Evolutionary conservation across 2,888 invertebrate genomes (phyloP), one percentile per base, ranked within the genome.

Genomic region (Boloria euphrosyne): DNA sequence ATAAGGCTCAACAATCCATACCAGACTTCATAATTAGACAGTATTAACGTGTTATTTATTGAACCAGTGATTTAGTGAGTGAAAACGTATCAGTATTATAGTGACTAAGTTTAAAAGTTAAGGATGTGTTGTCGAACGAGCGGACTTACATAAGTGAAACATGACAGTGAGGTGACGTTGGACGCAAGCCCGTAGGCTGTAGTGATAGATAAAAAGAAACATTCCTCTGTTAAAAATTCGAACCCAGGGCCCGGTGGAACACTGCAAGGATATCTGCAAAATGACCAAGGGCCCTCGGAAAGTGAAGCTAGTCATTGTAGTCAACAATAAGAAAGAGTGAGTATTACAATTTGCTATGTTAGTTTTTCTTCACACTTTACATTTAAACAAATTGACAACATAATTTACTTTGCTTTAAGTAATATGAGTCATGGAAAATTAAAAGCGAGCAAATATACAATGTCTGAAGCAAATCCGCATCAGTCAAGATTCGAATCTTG

Each of bases 231-330:
- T 91, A 86, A 92, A 91, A 88, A 85, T 92, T 77, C 79, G 90
- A 76, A 85, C 83, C 87, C 84, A 89, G 92, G 92, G 91, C 92
- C 92, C 92, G 74, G 75, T 77, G 83, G 89, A 89, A 75, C 80
- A 77, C 69, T 83, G 85, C 83, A 89, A 89, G 82, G 90, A 89
- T 79, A 79, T 83, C 80, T 91, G 90, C 92, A 93, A 89, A 87
- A 93, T 93, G 93, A 93, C 93, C 81, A 93, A 93, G 92, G 93
- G 93, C 90, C 93, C 93, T 87, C 87, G 93, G 86, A 93, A 93
- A 85, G 93, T 93, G 80, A 93, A 93, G 75, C 91, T 93, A 88
- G 93, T 93, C 90, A 93, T 93, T 90, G 93, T 93, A 85, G 93
- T 93, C 86, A 93, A 93, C 90, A 93, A 92, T 88, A 93, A 93